Percentiles rank a stretch among this genome's conserved stretches.
These are phyloP conservation scores for Nezara viridula DNA, from an alignment of 2,888 invertebrate genomes.

Conservation along the genomic window DNA sequence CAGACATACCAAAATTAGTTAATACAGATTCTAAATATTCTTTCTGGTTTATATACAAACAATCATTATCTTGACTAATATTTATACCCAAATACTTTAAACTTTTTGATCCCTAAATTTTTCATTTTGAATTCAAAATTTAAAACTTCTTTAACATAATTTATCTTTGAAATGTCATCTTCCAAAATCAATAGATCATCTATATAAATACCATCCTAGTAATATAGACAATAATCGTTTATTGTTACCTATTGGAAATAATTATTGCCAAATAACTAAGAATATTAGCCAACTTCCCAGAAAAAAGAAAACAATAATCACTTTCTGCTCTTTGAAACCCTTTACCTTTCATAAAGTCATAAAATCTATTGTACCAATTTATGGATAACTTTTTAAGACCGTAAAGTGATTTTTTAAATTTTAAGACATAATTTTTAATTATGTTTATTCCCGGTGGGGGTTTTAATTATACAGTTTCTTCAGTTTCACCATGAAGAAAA, in stretches of 20 bases:
- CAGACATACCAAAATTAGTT: conserved; percentile 11
- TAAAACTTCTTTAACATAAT: conserved; percentile 6
- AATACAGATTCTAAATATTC: conserved; percentile 20
- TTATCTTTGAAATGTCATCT: not conserved
- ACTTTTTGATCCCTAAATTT: conserved; percentile 13
- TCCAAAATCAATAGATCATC: conserved; percentile 28
- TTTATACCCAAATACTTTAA: conserved; percentile 18
- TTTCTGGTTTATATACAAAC: conserved; percentile 23
- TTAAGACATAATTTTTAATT: conserved; percentile 25
- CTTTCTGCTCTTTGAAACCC: not conserved
- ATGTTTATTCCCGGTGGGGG: not conserved
- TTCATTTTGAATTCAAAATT: conserved; percentile 6
- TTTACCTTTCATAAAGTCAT: not conserved
- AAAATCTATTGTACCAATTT: not conserved
- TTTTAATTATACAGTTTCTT: not conserved
- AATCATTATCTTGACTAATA: conserved; percentile 15
- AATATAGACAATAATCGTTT: conserved; percentile 29
- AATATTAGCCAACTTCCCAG: no score
- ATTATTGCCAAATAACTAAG: no score
- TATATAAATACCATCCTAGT: not conserved
- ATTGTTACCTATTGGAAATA: no score
- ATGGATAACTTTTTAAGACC: not conserved
- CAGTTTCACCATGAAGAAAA: conserved; percentile 11
- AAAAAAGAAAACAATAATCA: conserved; percentile 30
- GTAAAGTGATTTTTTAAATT: not conserved